A percentile compares a stretch with the other conserved stretches of the same genome.
Conservation (phyloP, 2,113 vertebrate species). For the Myrmecobius fasciatus region DNA sequence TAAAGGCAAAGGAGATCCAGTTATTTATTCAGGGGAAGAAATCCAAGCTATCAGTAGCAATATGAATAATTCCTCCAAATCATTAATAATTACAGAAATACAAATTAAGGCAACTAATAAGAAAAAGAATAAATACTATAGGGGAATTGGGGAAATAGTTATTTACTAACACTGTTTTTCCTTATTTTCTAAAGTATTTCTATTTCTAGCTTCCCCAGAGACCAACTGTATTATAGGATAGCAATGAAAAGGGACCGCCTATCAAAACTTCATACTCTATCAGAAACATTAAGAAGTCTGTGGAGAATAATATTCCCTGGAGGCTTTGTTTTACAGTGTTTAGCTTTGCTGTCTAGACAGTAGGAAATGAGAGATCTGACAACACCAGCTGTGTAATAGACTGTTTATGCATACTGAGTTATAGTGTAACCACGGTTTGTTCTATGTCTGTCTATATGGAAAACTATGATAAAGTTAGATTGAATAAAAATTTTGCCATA, state of each 20-base stretch:
- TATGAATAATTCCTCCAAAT: background rate
- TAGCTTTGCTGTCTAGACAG: constrained; percentile 72
- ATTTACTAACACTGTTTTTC: background rate
- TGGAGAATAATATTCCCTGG: constrained; percentile 20
- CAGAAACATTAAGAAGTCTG: constrained; percentile 34
- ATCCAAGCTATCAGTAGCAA: background rate
- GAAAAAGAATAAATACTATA: background rate
- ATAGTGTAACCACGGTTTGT: background rate
- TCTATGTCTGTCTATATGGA: background rate
- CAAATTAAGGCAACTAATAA: background rate
- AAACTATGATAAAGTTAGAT: constrained; percentile 28
- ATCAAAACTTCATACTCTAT: constrained; percentile 9
- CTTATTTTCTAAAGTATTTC: background rate
- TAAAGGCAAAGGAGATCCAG: background rate
- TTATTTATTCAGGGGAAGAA: background rate
- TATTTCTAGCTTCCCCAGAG: constrained; percentile 45
- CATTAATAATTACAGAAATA: background rate
- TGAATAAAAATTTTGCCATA: background rate
- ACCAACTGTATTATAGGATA: background rate
- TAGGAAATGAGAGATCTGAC: constrained; percentile 64
- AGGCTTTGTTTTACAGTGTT: constrained; percentile 55
- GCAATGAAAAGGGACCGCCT: constrained; percentile 27
- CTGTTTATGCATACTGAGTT: constrained; percentile 46
- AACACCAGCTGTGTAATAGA: constrained; percentile 16
- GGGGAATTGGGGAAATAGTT: background rate